These are phyloP conservation scores for Alaudala cheleensis DNA, from an alignment of 2,113 vertebrate species.

Conservation along the genomic window DNA sequence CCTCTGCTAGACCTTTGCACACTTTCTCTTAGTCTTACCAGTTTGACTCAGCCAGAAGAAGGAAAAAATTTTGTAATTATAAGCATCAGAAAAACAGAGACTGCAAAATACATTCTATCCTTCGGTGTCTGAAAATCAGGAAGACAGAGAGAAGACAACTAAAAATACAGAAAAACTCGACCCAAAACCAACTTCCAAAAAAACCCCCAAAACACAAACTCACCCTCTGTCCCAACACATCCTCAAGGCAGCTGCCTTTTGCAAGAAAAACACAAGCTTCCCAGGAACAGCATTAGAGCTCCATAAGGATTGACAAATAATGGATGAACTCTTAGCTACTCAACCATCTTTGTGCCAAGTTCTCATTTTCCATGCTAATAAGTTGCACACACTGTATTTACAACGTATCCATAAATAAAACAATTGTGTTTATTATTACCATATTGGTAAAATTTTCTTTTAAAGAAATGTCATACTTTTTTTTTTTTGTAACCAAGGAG, in stretches of 20 bases:
- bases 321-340: background rate
- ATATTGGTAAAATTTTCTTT: background rate
- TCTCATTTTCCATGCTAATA: background rate
- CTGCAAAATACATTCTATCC: background rate
- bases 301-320: background rate
- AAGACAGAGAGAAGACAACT: background rate
- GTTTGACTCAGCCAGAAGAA: conserved; percentile 25
- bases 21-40: background rate
- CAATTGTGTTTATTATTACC: background rate
- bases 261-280: background rate
- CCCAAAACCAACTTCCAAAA: background rate
- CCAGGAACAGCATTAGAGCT: background rate
- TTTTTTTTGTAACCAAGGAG: background rate
- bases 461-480: background rate
- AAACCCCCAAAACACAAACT: background rate
- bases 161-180: background rate
- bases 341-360: background rate
- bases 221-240: background rate
- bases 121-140: background rate
- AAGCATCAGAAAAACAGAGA: background rate
- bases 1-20: background rate
- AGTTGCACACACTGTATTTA: background rate
- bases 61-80: background rate
- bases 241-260: background rate
- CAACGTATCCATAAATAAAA: background rate